Conservation (phyloP, 2,797 vertebrate genomes). For the Diplodus puntazzo region DNA sequence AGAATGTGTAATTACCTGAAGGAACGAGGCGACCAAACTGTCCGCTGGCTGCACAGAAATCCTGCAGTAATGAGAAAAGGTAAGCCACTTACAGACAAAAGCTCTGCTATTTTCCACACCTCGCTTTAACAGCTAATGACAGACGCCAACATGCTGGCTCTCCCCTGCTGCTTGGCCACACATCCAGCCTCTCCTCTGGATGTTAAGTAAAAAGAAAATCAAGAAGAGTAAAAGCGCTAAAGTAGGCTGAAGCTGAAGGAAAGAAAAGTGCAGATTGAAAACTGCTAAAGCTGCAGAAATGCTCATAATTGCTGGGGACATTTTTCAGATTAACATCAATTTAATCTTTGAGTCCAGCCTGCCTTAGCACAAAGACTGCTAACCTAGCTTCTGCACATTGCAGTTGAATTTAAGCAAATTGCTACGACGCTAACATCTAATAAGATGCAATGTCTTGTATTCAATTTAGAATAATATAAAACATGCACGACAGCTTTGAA, state of each 20-base stretch:
- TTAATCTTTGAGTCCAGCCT: neutral
- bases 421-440: neutral
- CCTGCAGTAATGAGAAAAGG: conserved; percentile 71
- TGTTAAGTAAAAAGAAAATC: conserved; percentile 1
- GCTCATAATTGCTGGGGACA: neutral
- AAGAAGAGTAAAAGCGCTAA: conserved; percentile 3
- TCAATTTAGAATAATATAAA: neutral
- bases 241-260: neutral
- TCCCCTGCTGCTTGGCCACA: conserved; percentile 24
- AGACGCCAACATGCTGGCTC: conserved; percentile 14
- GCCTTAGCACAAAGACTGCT: neutral
- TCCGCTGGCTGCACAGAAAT: conserved; percentile 52
- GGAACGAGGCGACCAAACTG: conserved; percentile 39
- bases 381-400: neutral
- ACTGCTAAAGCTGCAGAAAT: neutral
- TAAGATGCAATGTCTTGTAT: too few relatives aligned
- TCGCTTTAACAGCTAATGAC: conserved; percentile 57
- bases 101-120: conserved; percentile 56
- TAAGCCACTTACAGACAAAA: conserved; percentile 68
- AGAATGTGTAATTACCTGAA: conserved; percentile 71
- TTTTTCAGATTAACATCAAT: neutral
- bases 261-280: neutral
- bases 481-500: neutral
- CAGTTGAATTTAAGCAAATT: neutral
- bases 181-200: conserved; percentile 5